These are phyloP conservation scores for Pseudobourletiella spinata DNA, from an alignment of 1,140 invertebrate genomes.

Conservation along the genomic window DNA sequence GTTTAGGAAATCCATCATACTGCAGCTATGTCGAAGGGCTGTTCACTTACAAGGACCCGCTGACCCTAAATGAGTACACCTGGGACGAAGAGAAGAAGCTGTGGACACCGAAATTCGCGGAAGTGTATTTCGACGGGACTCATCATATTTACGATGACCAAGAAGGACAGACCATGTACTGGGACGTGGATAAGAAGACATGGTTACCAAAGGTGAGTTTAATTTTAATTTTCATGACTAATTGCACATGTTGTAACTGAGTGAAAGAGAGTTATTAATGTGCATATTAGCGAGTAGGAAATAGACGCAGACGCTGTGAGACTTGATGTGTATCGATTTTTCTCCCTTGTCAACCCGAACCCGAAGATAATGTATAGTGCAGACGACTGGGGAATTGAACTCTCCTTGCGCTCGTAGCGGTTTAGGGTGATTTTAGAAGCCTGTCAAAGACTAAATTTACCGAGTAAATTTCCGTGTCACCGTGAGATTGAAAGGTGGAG, in stretches of 20 bases:
- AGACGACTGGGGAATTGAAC: no score
- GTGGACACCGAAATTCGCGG: constrained; percentile 19
- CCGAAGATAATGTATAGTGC: no score
- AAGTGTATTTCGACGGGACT: constrained; percentile 45
- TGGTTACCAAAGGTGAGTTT: constrained; percentile 82
- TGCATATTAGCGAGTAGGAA: no score
- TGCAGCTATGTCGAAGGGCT: constrained; percentile 29
- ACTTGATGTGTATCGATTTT: constrained; percentile 7
- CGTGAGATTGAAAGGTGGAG: no score
- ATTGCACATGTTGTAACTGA: not conserved
- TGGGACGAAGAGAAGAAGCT: constrained; percentile 27
- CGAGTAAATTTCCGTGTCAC: no score
- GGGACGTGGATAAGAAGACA: constrained; percentile 79
- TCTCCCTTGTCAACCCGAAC: not conserved
- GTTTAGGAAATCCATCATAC: constrained; percentile 27
- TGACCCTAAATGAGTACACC: constrained; percentile 13
- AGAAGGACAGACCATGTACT: constrained; percentile 83
- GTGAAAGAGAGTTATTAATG: no score
- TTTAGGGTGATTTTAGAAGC: no score
- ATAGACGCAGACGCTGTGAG: not conserved
- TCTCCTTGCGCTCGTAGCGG: no score
- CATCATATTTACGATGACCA: constrained; percentile 65
- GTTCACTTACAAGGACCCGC: constrained; percentile 35
- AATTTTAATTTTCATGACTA: not conserved
- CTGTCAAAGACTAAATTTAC: no score